Conservation (phyloP, 2,888 invertebrate species). For the Tipula vernalis region DNA sequence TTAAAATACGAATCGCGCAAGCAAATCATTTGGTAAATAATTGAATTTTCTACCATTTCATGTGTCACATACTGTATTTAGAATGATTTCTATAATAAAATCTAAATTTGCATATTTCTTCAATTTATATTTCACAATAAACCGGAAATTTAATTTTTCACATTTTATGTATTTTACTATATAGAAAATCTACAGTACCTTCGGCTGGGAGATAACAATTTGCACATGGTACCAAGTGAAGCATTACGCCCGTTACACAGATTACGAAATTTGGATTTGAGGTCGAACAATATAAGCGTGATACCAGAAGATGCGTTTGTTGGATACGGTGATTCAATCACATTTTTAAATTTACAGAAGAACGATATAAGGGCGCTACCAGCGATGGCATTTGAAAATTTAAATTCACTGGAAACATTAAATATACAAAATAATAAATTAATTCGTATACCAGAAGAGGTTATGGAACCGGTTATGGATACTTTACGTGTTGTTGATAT, state of each 20-base stretch:
- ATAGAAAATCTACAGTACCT: conserved; percentile 82
- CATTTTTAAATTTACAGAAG: conserved; percentile 84
- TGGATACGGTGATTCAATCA: conserved; percentile 80
- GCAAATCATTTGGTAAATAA: not conserved
- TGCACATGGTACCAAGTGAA: conserved; percentile 73
- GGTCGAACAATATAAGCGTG: conserved; percentile 74
- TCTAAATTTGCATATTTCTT: not conserved
- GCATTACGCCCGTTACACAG: conserved; percentile 73
- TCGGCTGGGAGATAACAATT: conserved; percentile 76
- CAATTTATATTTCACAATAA: not conserved
- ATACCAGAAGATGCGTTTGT: conserved; percentile 78
- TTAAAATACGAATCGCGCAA: not conserved
- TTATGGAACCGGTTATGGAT: conserved; percentile 79
- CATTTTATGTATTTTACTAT: conserved; percentile 20
- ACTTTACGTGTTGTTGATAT: conserved; percentile 77
- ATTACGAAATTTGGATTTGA: conserved; percentile 74
- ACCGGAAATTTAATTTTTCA: not conserved
- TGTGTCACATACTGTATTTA: not conserved
- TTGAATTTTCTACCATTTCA: not conserved
- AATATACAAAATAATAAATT: conserved; percentile 83
- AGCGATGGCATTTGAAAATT: conserved; percentile 72
- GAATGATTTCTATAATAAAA: not conserved
- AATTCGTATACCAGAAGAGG: conserved; percentile 69
- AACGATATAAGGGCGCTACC: conserved; percentile 79
- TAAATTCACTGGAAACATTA: conserved; percentile 79